A percentile compares a stretch with the other conserved stretches of the same genome.
Evolutionary conservation across 2,797 vertebrate genomes (phyloP).

Genomic region (Todus mexicanus): DNA sequence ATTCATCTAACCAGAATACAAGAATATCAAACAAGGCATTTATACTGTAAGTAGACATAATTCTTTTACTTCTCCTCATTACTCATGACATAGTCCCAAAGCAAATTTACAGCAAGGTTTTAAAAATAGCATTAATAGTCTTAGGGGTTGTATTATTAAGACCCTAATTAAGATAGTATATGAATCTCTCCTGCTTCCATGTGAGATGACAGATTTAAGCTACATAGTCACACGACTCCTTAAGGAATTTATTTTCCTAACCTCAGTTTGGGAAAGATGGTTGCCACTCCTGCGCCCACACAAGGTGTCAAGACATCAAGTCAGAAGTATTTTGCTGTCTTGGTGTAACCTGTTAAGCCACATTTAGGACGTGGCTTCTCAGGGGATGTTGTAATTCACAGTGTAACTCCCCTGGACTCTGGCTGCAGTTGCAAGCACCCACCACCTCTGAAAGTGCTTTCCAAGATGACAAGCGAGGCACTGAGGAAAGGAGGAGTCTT

Average conservation of each 20-base stretch:
- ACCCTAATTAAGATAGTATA: slow-evolving; percentile 29
- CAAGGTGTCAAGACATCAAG: not conserved
- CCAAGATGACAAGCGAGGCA: not conserved
- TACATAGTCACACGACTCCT: not conserved
- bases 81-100: not conserved
- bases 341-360: not conserved
- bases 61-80: not conserved
- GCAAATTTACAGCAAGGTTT: slow-evolving; percentile 3
- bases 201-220: not conserved
- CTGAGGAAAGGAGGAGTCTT: not conserved
- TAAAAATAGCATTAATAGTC: slow-evolving; percentile 53
- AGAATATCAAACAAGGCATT: not conserved
- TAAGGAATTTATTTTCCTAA: not conserved
- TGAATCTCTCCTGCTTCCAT: not conserved
- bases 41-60: not conserved
- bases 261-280: not conserved
- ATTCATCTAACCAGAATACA: not conserved
- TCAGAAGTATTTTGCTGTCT: not conserved
- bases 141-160: slow-evolving; percentile 1
- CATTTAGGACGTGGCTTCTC: not conserved
- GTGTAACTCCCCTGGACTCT: not conserved
- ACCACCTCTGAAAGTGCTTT: not conserved
- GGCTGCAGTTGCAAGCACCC: not conserved
- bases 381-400: not conserved
- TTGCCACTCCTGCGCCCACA: not conserved